Base-by-base conservation (phyloP, 2,888 invertebrate genomes). In the Ormia ochracea region DNA sequence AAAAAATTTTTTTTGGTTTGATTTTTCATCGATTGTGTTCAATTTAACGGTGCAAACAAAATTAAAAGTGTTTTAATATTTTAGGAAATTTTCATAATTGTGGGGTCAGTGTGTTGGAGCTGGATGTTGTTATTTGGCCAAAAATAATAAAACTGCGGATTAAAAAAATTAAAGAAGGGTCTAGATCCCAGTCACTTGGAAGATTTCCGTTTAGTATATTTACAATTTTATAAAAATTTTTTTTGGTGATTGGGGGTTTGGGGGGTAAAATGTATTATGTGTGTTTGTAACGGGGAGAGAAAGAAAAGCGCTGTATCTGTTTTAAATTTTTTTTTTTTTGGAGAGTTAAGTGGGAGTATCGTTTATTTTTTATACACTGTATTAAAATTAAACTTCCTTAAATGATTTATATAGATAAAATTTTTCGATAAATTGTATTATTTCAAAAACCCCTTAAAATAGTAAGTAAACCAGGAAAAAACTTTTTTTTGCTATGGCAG, bases 1-100 rank as follows among this genome's bases (percentile, higher is more conserved):
- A 63, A 79, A 75, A 41, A 43, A 84, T 83, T 68, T 82, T 41
- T 82, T 83, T 82, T 75, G 65, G 45, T 79, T 78, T 66, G 31
- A 33, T 80, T 74, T 68, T 79, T 78, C 19, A 72, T 54, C 41
- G 50, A 72, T 66, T 68, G 21, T 56, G 75, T 74, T 74, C 58
- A 66, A 74, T 50, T 74, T 74, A 66, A 41, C 31, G 33, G 66
- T 76, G 76, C 68, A 73, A 54, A 54, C 38, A 61, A 75, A 68
- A 28, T 52, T 45, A 45, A 38, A 74, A 43, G 52, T 69, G 69
- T 68, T 68, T 59, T 17, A 38, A 36, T 21, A 48, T 12, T 36
- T 38, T 7, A 12, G 36, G 12, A 75, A 59, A 45, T 4, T 10
- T 31, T 33, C 1, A 6, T n/a, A 26, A 31, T 54, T 52, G 21